Evolutionary conservation across 2,113 vertebrate genomes (phyloP).

Genomic region (Drymodes brunneopygia): DNA sequence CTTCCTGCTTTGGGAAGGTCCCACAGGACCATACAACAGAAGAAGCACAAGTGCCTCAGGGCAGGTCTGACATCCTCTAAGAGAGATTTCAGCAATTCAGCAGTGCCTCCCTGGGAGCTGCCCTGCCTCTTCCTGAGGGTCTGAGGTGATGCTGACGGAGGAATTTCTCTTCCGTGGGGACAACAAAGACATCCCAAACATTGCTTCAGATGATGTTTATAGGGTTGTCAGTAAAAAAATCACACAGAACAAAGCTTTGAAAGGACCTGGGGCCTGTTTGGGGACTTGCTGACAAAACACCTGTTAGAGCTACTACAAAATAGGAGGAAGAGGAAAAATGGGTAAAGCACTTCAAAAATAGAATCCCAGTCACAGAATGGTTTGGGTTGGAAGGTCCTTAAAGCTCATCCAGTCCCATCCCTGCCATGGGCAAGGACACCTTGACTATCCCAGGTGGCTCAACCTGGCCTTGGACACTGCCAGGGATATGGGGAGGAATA

Average conservation of each 20-base stretch:
- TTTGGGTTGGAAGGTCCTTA: neutral
- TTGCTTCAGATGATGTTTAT: neutral
- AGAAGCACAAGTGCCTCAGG: neutral
- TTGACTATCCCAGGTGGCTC: rapidly evolving
- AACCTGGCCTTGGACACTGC: rapidly evolving
- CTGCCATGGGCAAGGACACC: neutral
- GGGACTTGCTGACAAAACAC: neutral
- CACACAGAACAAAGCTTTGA: neutral
- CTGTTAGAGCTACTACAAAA: neutral
- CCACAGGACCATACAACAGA: neutral
- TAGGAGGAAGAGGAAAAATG: neutral
- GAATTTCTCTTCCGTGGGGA: neutral
- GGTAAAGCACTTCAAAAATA: neutral
- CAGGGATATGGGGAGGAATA: neutral
- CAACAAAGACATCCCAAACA: neutral
- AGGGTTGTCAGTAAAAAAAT: neutral
- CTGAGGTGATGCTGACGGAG: neutral
- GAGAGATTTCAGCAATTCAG: neutral
- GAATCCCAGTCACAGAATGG: neutral
- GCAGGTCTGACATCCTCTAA: neutral
- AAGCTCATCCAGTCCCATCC: neutral
- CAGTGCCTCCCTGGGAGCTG: neutral
- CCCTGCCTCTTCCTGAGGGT: neutral
- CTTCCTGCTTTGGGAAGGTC: neutral
- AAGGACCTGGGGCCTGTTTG: neutral